Base-by-base conservation (phyloP, 2,888 invertebrate genomes). In the Schizotus pectinicornis region DNA sequence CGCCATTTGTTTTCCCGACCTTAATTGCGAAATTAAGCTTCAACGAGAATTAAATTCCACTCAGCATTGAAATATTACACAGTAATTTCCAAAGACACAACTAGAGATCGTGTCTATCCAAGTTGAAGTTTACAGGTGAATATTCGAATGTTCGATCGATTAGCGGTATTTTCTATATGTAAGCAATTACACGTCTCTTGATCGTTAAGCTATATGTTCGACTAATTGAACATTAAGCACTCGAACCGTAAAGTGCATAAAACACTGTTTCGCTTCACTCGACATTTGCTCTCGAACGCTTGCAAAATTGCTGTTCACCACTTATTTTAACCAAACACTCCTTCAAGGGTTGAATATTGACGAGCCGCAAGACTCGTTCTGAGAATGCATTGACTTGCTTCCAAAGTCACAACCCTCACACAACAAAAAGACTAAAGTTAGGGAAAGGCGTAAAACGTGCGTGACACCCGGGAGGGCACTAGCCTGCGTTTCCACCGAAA, bases 31-130 rank as follows among this genome's bases (percentile, higher is more conserved):
- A 56, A 50, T 50, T 45, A 45, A 50, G 50, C 50, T 38, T 14
- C 31, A 45, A n/a, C 45, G 37, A 33, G 50, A 56, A 56, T 45
- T 56, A 50, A 56, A 56, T 56, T 42, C 36, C 42, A 30, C 42
- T 43, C 55, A 55, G 42, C 36, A 45, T 56, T 56, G 56, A 56
- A 56, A 56, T 45, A 56, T 56, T 56, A 42, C 45, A 50, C 39
- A 9, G 33, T 49, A 56, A 56, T 56, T 50, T 49, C 34, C 22
- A 37, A 45, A 32, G 49, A 42, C 55, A 42, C 47, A 34, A 8
- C 33, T 47, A 32, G 34, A 39, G 41, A 51, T 51, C 42, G 41
- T 33, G 22, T 37, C 41, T 36, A 13, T 38, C 11, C 32, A 39
- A 49, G 31, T 22, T 22, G 2, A 22, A 3, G 22, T 5, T 22